Evolutionary conservation across 2,113 vertebrate genomes (phyloP), one percentile per base, ranked within the genome.

Genomic region (Ciconia boyciana): DNA sequence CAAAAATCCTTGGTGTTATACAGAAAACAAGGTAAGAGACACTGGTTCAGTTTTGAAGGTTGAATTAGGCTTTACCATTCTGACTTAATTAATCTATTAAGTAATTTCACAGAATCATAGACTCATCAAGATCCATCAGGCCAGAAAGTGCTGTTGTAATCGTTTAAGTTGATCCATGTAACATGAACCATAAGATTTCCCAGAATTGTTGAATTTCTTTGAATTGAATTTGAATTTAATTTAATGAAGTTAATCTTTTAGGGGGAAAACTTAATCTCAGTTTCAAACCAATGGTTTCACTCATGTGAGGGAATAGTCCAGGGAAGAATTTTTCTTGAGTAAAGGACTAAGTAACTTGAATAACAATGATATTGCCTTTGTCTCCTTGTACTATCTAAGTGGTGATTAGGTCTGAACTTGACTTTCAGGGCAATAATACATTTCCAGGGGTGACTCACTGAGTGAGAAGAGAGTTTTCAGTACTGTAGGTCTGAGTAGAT

Each of bases 321-420:
- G 84, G 78, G 81, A 81, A 91, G 89, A 79, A 72, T 89, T 93
- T 97, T 89, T 76, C 85, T 79, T 39, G 41, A 84, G 87, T 41
- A 85, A 69, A 91, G 52, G 70, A 49, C 51, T 41, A 24, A 89
- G 57, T 44, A 91, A 64, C 83, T 71, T 79, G 86, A 82, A 84
- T 69, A 82, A 49, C 65, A 79, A 69, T 54, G 87, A 82, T 57
- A 89, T 21, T 93, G 78, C 86, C 54, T 93, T 69, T 62, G 74
- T 89, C 68, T 91, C 82, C 91, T 85, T 65, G 75, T 60, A 57
- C 81, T n/a, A 2, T 29, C 77, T 48, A 58, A 89, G 81, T 49
- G 69, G 29, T 90, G 61, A 89, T 93, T 91, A 94, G 54, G 74
- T 89, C 74, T 95, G 94, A 93, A 91, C 43, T 90, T 83, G 71